Conservation (phyloP, 2,797 vertebrate genomes). For the Danio aesculapii region DNA sequence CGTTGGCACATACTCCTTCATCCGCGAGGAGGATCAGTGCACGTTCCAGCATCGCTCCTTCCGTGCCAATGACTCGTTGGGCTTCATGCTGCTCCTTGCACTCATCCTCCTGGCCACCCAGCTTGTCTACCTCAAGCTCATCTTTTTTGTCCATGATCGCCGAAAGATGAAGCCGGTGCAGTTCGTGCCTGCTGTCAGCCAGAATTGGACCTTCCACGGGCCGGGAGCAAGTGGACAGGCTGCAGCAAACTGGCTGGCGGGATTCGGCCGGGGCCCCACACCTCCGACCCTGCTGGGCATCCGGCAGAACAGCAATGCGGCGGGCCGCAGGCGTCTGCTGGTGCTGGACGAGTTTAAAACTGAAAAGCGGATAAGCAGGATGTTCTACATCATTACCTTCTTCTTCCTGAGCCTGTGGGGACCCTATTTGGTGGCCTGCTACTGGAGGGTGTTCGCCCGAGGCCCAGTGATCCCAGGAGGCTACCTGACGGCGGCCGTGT, state of each 20-base stretch:
- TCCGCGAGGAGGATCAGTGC: slow-evolving; percentile 99
- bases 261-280: slow-evolving; percentile 97
- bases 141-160: slow-evolving; percentile 98
- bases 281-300: slow-evolving; percentile 98
- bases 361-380: slow-evolving; percentile 99
- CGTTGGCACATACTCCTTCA: slow-evolving; percentile 98
- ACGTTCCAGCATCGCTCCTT: slow-evolving; percentile 99
- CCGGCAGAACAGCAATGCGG: slow-evolving; percentile 96
- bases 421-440: slow-evolving; percentile 98
- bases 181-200: slow-evolving; percentile 99
- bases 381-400: slow-evolving; percentile 99
- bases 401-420: slow-evolving; percentile 99
- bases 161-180: slow-evolving; percentile 99
- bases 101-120: slow-evolving; percentile 99
- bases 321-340: slow-evolving; percentile 94
- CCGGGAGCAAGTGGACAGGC: slow-evolving; percentile 98
- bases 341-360: slow-evolving; percentile 99
- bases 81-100: slow-evolving; percentile 99
- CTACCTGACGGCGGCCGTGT: slow-evolving; percentile 98
- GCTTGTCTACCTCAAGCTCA: slow-evolving; percentile 99
- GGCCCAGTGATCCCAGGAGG: slow-evolving; percentile 96
- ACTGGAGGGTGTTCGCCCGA: slow-evolving; percentile 99
- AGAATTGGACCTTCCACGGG: slow-evolving; percentile 99
- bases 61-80: slow-evolving; percentile 97
- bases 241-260: slow-evolving; percentile 98